Evolutionary conservation across 2,888 invertebrate species (phyloP).

Genomic region (Eupithecia tripunctaria): DNA sequence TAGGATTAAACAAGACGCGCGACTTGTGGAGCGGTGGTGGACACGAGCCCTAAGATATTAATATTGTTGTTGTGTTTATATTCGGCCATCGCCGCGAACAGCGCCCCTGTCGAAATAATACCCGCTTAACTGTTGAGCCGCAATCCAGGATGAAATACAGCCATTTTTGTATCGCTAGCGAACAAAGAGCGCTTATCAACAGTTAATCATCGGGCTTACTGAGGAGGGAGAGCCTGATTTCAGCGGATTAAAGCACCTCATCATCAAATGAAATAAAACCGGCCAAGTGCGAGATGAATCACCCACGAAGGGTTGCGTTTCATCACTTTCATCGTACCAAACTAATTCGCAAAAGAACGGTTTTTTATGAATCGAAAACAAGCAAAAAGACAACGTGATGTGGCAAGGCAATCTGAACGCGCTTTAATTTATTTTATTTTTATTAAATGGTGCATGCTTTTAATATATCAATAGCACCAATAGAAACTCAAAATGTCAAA

Average conservation of each 20-base stretch:
- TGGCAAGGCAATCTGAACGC: no score
- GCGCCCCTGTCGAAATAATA: not conserved
- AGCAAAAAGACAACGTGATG: no score
- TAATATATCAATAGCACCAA: no score
- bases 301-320: no score
- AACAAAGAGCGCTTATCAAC: not conserved
- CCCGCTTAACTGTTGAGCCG: not conserved
- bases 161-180: not conserved
- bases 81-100: not conserved
- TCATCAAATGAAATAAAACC: no score
- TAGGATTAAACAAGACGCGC: not conserved
- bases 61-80: not conserved
- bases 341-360: no score
- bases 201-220: conserved; percentile 2
- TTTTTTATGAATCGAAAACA: no score
- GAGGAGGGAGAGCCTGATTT: not conserved
- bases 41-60: not conserved
- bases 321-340: no score
- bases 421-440: no score
- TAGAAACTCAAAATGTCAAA: no score
- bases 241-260: not conserved
- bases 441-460: no score
- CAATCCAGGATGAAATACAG: not conserved
- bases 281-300: no score
- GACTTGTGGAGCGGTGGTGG: not conserved